A percentile compares a stretch with the other conserved stretches of the same genome.
These are phyloP conservation scores for Oopsacas minuta DNA, from an alignment of 37 sponge, comb jelly and placozoan species.

Conservation along the genomic window DNA sequence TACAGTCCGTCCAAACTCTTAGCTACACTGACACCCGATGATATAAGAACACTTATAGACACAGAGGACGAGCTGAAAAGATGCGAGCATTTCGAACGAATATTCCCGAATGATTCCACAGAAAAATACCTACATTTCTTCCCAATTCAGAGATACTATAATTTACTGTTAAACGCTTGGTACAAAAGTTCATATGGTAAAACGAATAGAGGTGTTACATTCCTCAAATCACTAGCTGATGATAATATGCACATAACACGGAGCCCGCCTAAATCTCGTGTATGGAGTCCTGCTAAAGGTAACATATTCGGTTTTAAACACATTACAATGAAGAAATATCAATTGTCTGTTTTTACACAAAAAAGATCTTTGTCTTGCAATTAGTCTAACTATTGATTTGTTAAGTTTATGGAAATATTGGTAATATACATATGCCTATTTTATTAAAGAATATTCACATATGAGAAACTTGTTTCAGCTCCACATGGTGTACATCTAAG, in stretches of 20 bases:
- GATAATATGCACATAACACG: not conserved
- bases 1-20: slow-evolving; percentile 36
- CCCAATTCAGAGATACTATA: slow-evolving; percentile 73
- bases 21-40: slow-evolving; percentile 73
- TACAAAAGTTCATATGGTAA: slow-evolving; percentile 18
- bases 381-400: too few relatives aligned
- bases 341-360: not conserved
- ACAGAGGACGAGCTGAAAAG: slow-evolving; percentile 72
- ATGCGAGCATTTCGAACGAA: slow-evolving; percentile 60
- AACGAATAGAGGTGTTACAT: slow-evolving; percentile 30
- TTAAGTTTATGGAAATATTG: too few relatives aligned
- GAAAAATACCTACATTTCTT: slow-evolving; percentile 45
- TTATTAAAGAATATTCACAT: too few relatives aligned
- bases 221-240: not conserved
- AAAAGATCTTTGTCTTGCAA: not conserved
- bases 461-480: too few relatives aligned
- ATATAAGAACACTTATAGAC: slow-evolving; percentile 54
- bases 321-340: not conserved
- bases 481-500: too few relatives aligned
- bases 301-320: not conserved
- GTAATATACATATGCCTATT: too few relatives aligned
- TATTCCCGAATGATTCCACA: slow-evolving; percentile 36
- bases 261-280: not conserved
- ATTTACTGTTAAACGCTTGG: slow-evolving; percentile 64
- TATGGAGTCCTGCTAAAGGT: not conserved